A percentile compares a stretch with the other conserved stretches of the same genome.
phyloP scores from a whole-genome alignment of 1,140 invertebrate genomes.

The Drosophila burlai region DNA sequence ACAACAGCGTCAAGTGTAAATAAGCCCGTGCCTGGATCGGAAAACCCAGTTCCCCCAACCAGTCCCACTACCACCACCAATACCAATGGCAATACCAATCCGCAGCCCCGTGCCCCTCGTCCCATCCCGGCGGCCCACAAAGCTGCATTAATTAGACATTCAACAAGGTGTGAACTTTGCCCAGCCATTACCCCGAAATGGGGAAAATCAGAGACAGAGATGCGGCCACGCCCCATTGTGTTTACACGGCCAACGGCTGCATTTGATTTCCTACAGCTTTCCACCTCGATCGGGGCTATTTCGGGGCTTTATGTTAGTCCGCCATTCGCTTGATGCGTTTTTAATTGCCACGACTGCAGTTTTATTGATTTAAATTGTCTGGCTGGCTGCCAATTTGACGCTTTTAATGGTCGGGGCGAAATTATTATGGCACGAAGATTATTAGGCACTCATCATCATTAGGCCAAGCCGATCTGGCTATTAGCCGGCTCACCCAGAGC shows the following conservation, averaged over 20 bases:
- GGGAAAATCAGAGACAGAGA: conserved; percentile 23
- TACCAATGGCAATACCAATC: not conserved
- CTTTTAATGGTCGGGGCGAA: conserved; percentile 72
- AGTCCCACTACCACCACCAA: not conserved
- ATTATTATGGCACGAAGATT: conserved; percentile 60
- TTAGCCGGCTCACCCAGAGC: conserved; percentile 39
- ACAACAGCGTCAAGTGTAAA: conserved; percentile 75
- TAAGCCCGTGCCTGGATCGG: conserved; percentile 40
- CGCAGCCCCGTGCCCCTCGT: not conserved
- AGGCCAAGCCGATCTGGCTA: conserved; percentile 36
- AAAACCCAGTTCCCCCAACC: conserved; percentile 9
- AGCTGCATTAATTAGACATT: conserved; percentile 83
- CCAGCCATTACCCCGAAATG: conserved; percentile 52
- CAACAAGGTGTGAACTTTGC: conserved; percentile 82
- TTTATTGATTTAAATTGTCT: conserved; percentile 82
- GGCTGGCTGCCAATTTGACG: conserved; percentile 76
- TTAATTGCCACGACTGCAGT: conserved; percentile 73
- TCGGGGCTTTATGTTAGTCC: conserved; percentile 14
- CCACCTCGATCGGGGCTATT: conserved; percentile 20
- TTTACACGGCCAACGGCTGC: conserved; percentile 56
- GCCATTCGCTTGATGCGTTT: conserved; percentile 67
- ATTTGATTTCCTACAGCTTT: conserved; percentile 35
- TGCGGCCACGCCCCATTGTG: conserved; percentile 65
- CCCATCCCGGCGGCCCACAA: conserved; percentile 22
- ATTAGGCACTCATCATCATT: conserved; percentile 78